phyloP scores from a whole-genome alignment of 2,888 invertebrate genomes.

The Globia sparganii region DNA sequence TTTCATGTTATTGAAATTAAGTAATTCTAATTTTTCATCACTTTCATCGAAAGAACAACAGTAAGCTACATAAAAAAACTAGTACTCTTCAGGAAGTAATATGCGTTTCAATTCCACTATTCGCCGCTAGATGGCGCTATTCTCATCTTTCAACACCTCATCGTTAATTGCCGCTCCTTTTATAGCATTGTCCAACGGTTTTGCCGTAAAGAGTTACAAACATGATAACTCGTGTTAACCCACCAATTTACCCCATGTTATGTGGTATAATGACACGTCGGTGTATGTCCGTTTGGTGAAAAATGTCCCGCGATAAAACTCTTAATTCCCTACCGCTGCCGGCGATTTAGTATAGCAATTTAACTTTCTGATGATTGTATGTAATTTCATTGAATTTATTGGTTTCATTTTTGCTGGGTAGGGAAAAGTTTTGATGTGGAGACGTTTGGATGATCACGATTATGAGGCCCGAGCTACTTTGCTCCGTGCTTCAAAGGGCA shows the following conservation, averaged over 20 bases:
- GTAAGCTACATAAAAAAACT: too few species aligned
- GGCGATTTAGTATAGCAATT: conserved; percentile 71
- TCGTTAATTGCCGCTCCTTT: conserved; percentile 43
- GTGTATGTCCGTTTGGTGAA: conserved; percentile 66
- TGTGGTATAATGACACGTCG: conserved; percentile 66
- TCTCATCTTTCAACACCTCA: background rate
- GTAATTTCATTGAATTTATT: conserved; percentile 66
- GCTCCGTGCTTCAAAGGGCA: background rate
- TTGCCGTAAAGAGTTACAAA: conserved; percentile 43
- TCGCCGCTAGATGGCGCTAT: conserved; percentile 59
- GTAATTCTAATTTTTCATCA: background rate
- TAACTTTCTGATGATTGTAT: conserved; percentile 67
- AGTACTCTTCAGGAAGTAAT: accelerated
- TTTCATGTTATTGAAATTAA: background rate
- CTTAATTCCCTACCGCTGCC: conserved; percentile 69
- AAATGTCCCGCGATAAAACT: conserved; percentile 73
- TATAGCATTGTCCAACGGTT: conserved; percentile 31
- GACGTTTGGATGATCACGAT: conserved; percentile 18
- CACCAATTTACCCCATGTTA: conserved; percentile 65
- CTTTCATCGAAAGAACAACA: background rate
- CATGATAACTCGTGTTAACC: conserved; percentile 61
- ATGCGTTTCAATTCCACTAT: conserved; percentile 25
- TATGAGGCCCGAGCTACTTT: conserved; percentile 9
- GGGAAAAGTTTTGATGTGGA: conserved; percentile 34
- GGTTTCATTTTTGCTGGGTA: conserved; percentile 39